Conservation (phyloP, 2,888 invertebrate genomes). For the Zygaena filipendulae region DNA sequence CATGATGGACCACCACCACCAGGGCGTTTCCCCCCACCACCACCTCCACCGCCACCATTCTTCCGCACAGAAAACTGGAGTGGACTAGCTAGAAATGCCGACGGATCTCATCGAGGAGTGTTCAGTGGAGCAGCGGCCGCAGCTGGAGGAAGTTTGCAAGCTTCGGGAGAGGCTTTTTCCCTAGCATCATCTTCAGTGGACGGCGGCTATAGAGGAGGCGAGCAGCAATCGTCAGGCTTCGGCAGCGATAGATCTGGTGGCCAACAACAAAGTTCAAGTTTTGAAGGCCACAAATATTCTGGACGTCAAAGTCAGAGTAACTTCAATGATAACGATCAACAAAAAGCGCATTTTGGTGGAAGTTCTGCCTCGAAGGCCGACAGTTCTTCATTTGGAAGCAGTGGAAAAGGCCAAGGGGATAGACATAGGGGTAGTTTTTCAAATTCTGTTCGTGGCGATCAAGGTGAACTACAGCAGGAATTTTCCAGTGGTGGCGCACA, state of each 20-base stretch:
- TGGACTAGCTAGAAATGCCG: conserved; percentile 26
- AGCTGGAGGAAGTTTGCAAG: conserved; percentile 21
- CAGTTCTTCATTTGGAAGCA: background rate
- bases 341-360: conserved; percentile 2
- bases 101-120: conserved; percentile 30
- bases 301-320: too few relatives aligned
- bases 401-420: too few relatives aligned
- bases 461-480: too few relatives aligned
- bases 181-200: conserved; percentile 22
- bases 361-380: too few relatives aligned
- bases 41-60: conserved; percentile 20
- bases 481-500: conserved; percentile 2
- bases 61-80: conserved; percentile 41
- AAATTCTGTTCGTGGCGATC: too few relatives aligned
- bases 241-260: conserved; percentile 5
- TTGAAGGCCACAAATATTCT: too few relatives aligned
- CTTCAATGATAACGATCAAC: conserved; percentile 3
- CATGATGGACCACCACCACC: conserved; percentile 12
- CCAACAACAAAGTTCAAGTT: background rate
- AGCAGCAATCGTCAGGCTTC: conserved; percentile 2
- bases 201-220: conserved; percentile 1
- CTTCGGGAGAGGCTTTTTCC: conserved; percentile 30
- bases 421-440: too few relatives aligned
- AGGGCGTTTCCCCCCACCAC: conserved; percentile 15
- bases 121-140: conserved; percentile 36